A percentile compares a stretch with the other conserved stretches of the same genome.
phyloP scores from a whole-genome alignment of 2,888 invertebrate genomes.

The Parascotia fuliginaria region DNA sequence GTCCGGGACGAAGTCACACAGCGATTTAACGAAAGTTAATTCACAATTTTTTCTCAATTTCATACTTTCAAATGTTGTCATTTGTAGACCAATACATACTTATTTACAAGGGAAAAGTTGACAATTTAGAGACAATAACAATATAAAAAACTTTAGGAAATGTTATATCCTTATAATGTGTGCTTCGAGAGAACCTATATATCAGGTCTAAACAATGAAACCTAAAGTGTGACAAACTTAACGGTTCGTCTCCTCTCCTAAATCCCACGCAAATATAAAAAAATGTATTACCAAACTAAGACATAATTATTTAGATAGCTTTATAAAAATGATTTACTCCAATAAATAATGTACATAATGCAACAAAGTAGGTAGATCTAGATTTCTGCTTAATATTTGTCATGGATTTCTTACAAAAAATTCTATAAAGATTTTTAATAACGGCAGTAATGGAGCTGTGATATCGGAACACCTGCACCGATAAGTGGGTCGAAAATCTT shows the following conservation, averaged over 20 bases:
- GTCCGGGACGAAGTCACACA: slow-evolving; percentile 70
- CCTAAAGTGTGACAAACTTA: too few species aligned
- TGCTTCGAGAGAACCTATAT: too few species aligned
- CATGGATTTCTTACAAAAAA: slow-evolving; percentile 4
- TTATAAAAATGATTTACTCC: too few species aligned
- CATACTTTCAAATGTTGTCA: slow-evolving; percentile 46
- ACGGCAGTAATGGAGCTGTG: slow-evolving; percentile 17
- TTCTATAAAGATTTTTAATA: slow-evolving; percentile 30
- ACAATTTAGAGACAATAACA: neutral
- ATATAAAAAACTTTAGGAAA: neutral
- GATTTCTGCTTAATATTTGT: too few species aligned
- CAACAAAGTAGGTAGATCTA: too few species aligned
- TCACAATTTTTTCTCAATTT: slow-evolving; percentile 69
- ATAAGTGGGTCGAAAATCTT: slow-evolving; percentile 7
- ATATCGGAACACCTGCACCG: slow-evolving; percentile 24
- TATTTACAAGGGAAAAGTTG: neutral
- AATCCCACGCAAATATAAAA: too few species aligned
- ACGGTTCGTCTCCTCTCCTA: too few species aligned
- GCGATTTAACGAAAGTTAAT: slow-evolving; percentile 74
- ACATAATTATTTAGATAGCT: too few species aligned
- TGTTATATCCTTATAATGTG: too few species aligned
- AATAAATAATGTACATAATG: too few species aligned
- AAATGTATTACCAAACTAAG: too few species aligned
- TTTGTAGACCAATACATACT: slow-evolving; percentile 4
- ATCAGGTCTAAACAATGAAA: too few species aligned